Evolutionary conservation across 1,140 invertebrate genomes (phyloP).

Genomic region (silkworm (Bombyx mori)): DNA sequence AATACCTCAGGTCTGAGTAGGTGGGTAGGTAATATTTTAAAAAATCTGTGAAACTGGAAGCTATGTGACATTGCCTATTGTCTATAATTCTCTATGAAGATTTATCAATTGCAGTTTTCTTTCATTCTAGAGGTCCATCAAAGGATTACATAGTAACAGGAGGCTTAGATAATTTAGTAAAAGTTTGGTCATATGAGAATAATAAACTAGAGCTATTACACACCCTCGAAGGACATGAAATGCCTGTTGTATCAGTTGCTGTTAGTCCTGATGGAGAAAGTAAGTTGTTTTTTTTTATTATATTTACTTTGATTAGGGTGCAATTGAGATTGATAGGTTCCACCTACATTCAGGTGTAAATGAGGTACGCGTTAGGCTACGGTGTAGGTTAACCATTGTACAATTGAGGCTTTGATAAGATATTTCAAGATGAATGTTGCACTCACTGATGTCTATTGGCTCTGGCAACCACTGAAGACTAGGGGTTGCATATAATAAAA

Average conservation of each 20-base stretch:
- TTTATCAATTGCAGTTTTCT: background rate
- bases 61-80: background rate
- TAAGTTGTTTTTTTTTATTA: constrained; percentile 62
- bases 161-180: constrained; percentile 92
- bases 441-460: too few relatives aligned
- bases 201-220: constrained; percentile 84
- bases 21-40: too few relatives aligned
- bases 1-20: too few relatives aligned
- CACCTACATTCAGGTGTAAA: too few relatives aligned
- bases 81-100: constrained; percentile 1
- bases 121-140: constrained; percentile 69
- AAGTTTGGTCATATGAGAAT: constrained; percentile 85
- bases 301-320: constrained; percentile 3
- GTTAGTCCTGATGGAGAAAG: constrained; percentile 89
- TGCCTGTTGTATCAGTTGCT: constrained; percentile 94
- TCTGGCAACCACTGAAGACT: too few relatives aligned
- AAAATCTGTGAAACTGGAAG: too few relatives aligned
- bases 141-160: constrained; percentile 90
- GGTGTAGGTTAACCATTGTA: too few relatives aligned
- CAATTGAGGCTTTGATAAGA: too few relatives aligned
- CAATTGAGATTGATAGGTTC: too few relatives aligned
- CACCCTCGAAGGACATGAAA: constrained; percentile 87
- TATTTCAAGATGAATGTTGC: too few relatives aligned
- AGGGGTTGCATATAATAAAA: too few relatives aligned
- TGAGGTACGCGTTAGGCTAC: too few relatives aligned